These are phyloP conservation scores for Dendrolimus punctatus DNA, from an alignment of 1,140 invertebrate genomes.

Conservation along the genomic window DNA sequence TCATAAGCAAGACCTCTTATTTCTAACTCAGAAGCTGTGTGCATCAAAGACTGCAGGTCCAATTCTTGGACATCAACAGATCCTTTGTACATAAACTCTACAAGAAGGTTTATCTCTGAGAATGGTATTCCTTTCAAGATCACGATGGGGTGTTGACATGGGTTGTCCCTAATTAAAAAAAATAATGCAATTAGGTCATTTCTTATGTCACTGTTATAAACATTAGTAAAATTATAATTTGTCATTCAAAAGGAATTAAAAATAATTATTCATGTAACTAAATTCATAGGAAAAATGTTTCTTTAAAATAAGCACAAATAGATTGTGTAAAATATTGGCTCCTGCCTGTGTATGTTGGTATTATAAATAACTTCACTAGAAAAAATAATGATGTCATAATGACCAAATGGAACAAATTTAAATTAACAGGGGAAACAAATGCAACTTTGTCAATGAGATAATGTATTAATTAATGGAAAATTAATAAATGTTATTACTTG, in stretches of 20 bases:
- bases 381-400: slow-evolving; percentile 46
- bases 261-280: slow-evolving; percentile 12
- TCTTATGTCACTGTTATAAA: slow-evolving; percentile 23
- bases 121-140: slow-evolving; percentile 80
- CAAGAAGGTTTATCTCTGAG: slow-evolving; percentile 78
- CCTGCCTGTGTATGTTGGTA: slow-evolving; percentile 22
- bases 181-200: slow-evolving; percentile 9
- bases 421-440: slow-evolving; percentile 13
- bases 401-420: slow-evolving; percentile 29
- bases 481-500: slow-evolving; percentile 62
- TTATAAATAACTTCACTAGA: slow-evolving; percentile 36
- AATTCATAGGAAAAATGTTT: slow-evolving; percentile 11
- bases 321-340: slow-evolving; percentile 15
- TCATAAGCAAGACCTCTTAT: slow-evolving; percentile 73
- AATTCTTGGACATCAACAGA: slow-evolving; percentile 79
- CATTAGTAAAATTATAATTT: slow-evolving; percentile 18
- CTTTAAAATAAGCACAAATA: slow-evolving; percentile 8
- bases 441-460: slow-evolving; percentile 9
- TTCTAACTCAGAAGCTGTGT: slow-evolving; percentile 78
- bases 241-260: slow-evolving; percentile 12
- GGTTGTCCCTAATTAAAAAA: slow-evolving; percentile 73
- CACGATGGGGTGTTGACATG: slow-evolving; percentile 81
- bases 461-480: slow-evolving; percentile 11
- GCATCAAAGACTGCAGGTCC: slow-evolving; percentile 77
- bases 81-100: slow-evolving; percentile 83